Evolutionary conservation across 1,140 invertebrate genomes (phyloP).

Genomic region (Platyscapa corneri): DNA sequence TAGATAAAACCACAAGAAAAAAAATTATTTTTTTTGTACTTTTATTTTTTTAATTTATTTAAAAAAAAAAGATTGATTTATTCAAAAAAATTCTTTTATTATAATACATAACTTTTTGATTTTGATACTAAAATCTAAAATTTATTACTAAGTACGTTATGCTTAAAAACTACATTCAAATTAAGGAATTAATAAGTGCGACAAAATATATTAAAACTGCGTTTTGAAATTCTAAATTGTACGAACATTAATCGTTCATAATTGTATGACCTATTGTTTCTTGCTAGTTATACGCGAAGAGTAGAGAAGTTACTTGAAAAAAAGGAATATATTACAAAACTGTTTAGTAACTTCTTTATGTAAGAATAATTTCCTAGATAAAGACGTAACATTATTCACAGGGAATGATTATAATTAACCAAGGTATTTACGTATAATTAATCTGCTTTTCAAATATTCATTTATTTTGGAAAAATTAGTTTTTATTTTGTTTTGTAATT

Average conservation of each 20-base stretch:
- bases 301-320: neutral
- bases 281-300: neutral
- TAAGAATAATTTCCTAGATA: conserved; percentile 25
- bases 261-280: conserved; percentile 17
- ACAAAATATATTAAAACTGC: neutral
- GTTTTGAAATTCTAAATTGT: neutral
- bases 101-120: neutral
- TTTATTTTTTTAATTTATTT: neutral
- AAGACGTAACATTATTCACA: conserved; percentile 19
- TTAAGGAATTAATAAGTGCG: neutral
- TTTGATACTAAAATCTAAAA: neutral
- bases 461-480: neutral
- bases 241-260: conserved; percentile 20
- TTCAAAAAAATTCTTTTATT: neutral
- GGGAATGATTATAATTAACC: neutral
- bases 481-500: neutral
- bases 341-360: conserved; percentile 18
- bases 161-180: neutral
- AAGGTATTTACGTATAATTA: neutral
- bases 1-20: neutral
- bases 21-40: neutral
- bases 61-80: neutral
- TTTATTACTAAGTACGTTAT: neutral
- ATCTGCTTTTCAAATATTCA: neutral
- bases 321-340: conserved; percentile 19